phyloP scores from a whole-genome alignment of 2,113 vertebrate genomes.

The Solenodon paradoxus region DNA sequence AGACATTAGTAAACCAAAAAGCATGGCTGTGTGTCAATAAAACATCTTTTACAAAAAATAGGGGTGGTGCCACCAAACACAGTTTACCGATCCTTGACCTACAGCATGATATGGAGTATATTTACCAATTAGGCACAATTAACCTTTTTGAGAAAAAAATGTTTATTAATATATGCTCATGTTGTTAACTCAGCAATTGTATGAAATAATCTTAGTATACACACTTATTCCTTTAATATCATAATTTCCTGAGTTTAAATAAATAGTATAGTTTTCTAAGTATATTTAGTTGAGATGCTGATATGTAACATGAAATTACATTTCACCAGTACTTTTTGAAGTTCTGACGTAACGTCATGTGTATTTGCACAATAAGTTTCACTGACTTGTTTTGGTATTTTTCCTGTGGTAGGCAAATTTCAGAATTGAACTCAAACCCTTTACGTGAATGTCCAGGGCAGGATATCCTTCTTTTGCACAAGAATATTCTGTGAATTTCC shows the following conservation, averaged over 20 bases:
- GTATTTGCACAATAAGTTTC: background rate
- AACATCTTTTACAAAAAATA: background rate
- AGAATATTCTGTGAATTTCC: slow-evolving; percentile 50
- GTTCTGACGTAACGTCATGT: background rate
- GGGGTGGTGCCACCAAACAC: background rate
- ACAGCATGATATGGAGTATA: background rate
- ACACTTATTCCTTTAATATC: background rate
- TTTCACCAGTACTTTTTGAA: background rate
- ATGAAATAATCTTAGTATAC: background rate
- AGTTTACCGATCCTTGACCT: background rate
- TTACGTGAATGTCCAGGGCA: background rate
- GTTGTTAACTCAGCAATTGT: background rate
- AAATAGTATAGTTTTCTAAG: background rate
- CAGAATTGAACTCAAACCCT: background rate
- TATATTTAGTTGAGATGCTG: background rate
- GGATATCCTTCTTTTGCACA: slow-evolving; percentile 47
- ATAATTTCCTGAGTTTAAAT: background rate
- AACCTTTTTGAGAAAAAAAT: background rate
- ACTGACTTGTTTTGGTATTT: too few species aligned
- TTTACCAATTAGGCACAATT: background rate
- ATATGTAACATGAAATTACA: background rate
- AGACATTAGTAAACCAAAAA: background rate
- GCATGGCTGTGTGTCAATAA: background rate
- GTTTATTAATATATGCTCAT: background rate
- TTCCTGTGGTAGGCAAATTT: background rate